Evolutionary conservation across 2,113 vertebrate genomes (phyloP).

Genomic region (Porphyrio hochstetteri): DNA sequence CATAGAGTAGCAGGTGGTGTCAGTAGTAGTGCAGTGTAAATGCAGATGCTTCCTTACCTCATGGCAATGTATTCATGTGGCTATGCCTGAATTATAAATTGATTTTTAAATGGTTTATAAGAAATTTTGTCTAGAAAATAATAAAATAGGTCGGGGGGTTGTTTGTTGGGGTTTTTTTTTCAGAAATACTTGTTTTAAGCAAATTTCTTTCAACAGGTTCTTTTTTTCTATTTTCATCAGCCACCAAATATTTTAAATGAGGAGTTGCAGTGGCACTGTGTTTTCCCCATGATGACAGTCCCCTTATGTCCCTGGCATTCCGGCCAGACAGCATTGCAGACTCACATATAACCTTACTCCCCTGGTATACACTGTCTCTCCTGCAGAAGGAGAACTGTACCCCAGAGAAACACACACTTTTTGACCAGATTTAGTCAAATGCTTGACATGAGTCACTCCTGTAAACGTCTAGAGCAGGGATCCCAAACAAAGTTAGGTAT

Average conservation of each 20-base stretch:
- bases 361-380: not conserved
- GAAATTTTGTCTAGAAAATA: not conserved
- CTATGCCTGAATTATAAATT: not conserved
- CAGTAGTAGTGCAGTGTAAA: not conserved
- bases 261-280: not conserved
- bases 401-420: not conserved
- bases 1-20: not conserved
- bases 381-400: not conserved
- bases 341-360: not conserved
- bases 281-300: not conserved
- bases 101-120: not conserved
- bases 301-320: not conserved
- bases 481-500: not conserved
- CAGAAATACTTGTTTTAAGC: not conserved
- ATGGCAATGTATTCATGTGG: not conserved
- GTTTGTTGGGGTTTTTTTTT: not conserved
- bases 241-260: not conserved
- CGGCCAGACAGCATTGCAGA: not conserved
- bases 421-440: not conserved
- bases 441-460: not conserved
- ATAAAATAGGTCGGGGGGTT: fast-evolving
- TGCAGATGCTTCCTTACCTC: not conserved
- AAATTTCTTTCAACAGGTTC: not conserved
- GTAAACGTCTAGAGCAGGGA: not conserved
- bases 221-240: not conserved